phyloP scores from a whole-genome alignment of 2,888 invertebrate genomes.

The Lasioglossum leucozonium region DNA sequence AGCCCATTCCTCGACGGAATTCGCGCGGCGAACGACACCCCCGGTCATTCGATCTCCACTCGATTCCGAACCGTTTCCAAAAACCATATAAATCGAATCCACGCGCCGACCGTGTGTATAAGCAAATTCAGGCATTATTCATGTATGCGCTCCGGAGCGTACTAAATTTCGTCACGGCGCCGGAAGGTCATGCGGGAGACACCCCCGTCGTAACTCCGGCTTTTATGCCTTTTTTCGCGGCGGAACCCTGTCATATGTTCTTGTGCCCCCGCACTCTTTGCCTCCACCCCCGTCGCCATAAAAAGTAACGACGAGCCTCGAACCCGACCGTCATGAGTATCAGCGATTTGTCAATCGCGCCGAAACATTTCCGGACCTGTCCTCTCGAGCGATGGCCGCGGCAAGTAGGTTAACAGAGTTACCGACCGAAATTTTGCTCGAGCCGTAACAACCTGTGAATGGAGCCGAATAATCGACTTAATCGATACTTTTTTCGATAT shows the following conservation, averaged over 20 bases:
- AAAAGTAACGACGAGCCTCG: constrained; percentile 67
- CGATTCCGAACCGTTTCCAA: constrained; percentile 9
- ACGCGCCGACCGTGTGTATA: constrained; percentile 58
- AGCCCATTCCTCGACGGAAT: neutral
- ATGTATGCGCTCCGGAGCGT: constrained; percentile 77
- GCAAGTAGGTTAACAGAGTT: constrained; percentile 6
- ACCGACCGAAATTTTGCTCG: constrained; percentile 3
- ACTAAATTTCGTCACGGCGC: constrained; percentile 80
- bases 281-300: constrained; percentile 53
- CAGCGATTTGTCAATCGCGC: constrained; percentile 58
- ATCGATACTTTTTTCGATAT: neutral
- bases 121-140: constrained; percentile 79
- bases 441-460: neutral
- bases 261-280: constrained; percentile 55
- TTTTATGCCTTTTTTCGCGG: constrained; percentile 79
- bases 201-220: constrained; percentile 72
- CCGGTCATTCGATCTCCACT: constrained; percentile 21
- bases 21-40: neutral
- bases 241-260: constrained; percentile 78
- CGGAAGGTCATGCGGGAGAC: constrained; percentile 76
- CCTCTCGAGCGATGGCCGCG: neutral
- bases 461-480: neutral
- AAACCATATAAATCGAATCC: constrained; percentile 46
- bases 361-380: constrained; percentile 29
- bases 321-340: constrained; percentile 38